Base-by-base conservation (phyloP, 1,140 invertebrate genomes). In the Lamellibrachia luymesi region DNA sequence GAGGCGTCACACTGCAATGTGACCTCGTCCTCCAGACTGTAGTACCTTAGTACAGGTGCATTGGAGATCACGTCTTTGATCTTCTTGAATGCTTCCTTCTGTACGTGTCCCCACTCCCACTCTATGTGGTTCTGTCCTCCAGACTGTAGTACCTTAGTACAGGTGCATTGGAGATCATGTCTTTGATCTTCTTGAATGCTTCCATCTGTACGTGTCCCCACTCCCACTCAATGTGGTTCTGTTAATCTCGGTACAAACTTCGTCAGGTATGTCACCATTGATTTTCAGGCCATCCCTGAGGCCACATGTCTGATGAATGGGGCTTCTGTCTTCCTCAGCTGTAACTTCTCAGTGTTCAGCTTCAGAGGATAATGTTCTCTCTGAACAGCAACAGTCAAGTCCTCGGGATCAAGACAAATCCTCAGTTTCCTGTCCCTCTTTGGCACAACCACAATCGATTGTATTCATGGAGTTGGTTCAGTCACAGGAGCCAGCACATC, bases 1-100 rank as follows among this genome's bases (percentile, higher is more conserved):
- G 94, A 95, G 89, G 95, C 95, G 94, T 96, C 95, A 91, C 94
- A 95, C 80, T 94, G 92, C 17, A 96, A 90, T 22, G 92, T 93
- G 51, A 96, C 64, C 25, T 94, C 94, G 52, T 94, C 64, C 90
- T 94, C 93, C 50, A 94, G 94, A 93, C 95, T 93, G 91, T 93
- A 95, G 92, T 95, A 95, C 7, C 91, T 92, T 52, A 96, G 94
- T 7, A 96, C 94, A 49, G 56, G 93, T 17, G 64, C 80, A 50
- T 17, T 50, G 38, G 92, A 91, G 27, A 89, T 17, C 50, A 92
- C 80, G 6, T 50, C 17, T 38, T 92, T 92, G 27, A 93, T 49
- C 90, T 93, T 49, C 50, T 91, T 51, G 27, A 93, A 91, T 52
- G 93, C 92, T 91, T 64, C 49, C 38, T 90, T 64, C 90, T 94